Base-by-base conservation (phyloP, 1,140 invertebrate genomes). In the Pseudomyrmex concolor region DNA sequence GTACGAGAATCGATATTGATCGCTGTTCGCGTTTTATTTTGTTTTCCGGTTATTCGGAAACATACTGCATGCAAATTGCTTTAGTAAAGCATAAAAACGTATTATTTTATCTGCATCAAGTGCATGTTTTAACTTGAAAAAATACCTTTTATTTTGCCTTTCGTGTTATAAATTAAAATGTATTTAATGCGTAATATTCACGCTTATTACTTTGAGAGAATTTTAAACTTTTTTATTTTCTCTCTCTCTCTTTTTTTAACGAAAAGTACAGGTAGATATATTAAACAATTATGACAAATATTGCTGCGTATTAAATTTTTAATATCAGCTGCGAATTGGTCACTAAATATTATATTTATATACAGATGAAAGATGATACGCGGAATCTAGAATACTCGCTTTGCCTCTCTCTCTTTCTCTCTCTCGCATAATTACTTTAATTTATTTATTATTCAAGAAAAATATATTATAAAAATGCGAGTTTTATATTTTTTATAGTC, bases 1-100 rank as follows among this genome's bases (percentile, higher is more conserved):
- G n/a, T n/a, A n/a, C n/a, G 66, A 8, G 45, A 63, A 74, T 82
- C 22, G 25, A 73, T 48, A 43, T 51, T 57, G 76, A 78, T 78
- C 43, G 19, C 45, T 8, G 43, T 60, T 80, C 54, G 12, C 48
- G 17, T 60, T 70, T 78, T 19, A 78, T 70, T 70, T 70, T 22
- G 43, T 25, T 48, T 78, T 19, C 51, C 25, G 54, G 4, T 48
- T 55, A 70, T 80, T 80, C n/a, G 25, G 64, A 51, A 43, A 8
- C 5, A 17, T 4, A 4, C 59, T 25, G 67, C 10, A 9, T 4
- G 2, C 9, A 10, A 48, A 19, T 4, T n/a, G n/a, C n/a, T 13
- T 59, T n/a, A 48, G 0, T 45, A 9, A 7, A 2, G 7, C 7
- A 25, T 17, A 59, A 22, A 7, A 34, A 34, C 62, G 17, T 9